Evolutionary conservation across 2,113 vertebrate species (phyloP), one percentile per base, ranked within the genome.

Genomic region (Pelusios castaneus): DNA sequence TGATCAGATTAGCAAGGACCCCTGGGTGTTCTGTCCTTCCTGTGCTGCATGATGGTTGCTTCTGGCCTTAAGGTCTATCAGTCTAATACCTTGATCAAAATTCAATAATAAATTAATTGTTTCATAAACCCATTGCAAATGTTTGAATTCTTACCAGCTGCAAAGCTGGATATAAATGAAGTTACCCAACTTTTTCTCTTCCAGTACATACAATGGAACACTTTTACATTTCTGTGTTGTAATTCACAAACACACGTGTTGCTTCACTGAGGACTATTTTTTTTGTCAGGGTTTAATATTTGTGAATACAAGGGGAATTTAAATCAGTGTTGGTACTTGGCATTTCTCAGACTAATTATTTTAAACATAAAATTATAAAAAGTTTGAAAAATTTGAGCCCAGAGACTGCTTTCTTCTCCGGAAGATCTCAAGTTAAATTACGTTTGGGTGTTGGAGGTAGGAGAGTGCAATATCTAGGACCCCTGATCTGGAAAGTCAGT

Each of bases 51-150:
- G 25, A 11, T 56, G 55, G 55, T 56, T 25, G 24, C 55, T 56
- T 27, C 55, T 56, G 55, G 25, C 9, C 55, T 56, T 56, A 27
- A 56, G 27, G 56, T 38, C 80, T 81, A 56, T 41, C n/a, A 81
- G 55, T 55, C 80, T 55, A 81, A 81, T 29, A 81, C 12, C 34
- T 80, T 90, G 60, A 90, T 90, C 83, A 90, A 90, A 85, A 85
- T 43, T 45, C 58, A 85, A n/a, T 75, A 80, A 85, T 90, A 90
- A 85, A 80, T 90, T 75, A 85, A 85, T 90, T 75, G 49, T 75
- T 38, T 84, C 27, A 10, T 21, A 58, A 81, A 41, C 45, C 43
- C 54, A 51, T 16, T 56, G 45, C 25, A 86, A 58, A 91, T 80
- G 60, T 76, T 85, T 38, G 41, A 58, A 38, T 86, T 91, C 38